Evolutionary conservation across 1,140 invertebrate species (phyloP).

Genomic region (Procambarus virginalis): DNA sequence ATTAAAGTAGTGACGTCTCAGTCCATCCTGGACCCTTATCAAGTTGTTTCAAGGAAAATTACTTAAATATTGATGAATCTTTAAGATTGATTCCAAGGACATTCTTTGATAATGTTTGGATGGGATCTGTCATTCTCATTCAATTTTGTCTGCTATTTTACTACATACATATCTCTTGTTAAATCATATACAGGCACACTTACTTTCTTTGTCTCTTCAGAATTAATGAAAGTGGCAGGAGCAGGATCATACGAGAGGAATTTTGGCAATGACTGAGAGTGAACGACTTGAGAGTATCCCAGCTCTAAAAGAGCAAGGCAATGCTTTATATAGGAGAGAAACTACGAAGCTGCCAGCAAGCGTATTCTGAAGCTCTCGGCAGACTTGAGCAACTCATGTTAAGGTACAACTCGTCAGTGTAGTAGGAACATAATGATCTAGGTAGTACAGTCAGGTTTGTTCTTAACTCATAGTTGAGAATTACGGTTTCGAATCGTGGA

Average conservation of each 20-base stretch:
- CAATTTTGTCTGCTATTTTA: background rate
- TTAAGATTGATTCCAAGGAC: too few species aligned
- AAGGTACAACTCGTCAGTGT: constrained; percentile 76
- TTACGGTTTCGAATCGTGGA: too few species aligned
- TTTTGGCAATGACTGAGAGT: constrained; percentile 91
- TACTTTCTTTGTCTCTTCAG: constrained; percentile 75
- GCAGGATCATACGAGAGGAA: constrained; percentile 94
- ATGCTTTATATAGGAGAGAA: constrained; percentile 85
- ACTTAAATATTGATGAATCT: too few species aligned
- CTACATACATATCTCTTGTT: background rate
- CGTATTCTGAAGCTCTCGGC: constrained; percentile 89
- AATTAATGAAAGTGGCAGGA: constrained; percentile 84
- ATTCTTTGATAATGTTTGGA: too few species aligned
- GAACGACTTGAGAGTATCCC: constrained; percentile 87
- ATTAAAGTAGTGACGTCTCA: too few species aligned
- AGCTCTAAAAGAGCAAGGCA: constrained; percentile 87
- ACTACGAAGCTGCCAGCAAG: constrained; percentile 85
- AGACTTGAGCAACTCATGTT: constrained; percentile 94
- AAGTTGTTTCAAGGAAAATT: too few species aligned
- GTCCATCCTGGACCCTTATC: too few species aligned
- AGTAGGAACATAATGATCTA: too few species aligned
- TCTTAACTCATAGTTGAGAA: too few species aligned
- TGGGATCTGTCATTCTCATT: background rate
- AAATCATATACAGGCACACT: background rate
- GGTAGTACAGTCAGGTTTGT: too few species aligned